Conservation (phyloP, 2,888 invertebrate genomes). For the Thalpophila matura region DNA sequence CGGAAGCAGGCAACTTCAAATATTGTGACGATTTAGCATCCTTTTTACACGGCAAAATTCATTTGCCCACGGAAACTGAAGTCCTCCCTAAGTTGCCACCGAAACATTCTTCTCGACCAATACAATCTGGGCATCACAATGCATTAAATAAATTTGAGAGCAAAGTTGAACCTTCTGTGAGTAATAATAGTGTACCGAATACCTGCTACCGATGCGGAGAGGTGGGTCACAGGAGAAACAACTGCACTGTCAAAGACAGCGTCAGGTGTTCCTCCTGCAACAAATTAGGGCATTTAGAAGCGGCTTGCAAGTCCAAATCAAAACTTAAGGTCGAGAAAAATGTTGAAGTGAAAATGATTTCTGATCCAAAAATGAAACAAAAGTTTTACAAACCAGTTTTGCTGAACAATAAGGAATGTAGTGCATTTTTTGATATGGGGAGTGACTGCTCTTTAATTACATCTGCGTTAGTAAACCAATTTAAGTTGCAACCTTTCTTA, state of each 20-base stretch:
- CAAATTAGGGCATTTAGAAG: constrained; percentile 9
- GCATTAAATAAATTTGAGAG: neutral
- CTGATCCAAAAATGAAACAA: constrained; percentile 1
- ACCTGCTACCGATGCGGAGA: constrained; percentile 19
- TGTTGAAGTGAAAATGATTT: constrained; percentile 11
- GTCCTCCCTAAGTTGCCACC: no score
- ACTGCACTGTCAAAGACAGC: constrained; percentile 6
- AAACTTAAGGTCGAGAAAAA: constrained; percentile 5
- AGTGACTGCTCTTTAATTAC: constrained; percentile 14
- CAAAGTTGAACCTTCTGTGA: no score
- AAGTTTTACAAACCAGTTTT: constrained; percentile 6
- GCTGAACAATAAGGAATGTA: neutral
- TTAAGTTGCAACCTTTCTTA: neutral
- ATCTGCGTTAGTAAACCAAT: neutral
- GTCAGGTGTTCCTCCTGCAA: neutral
- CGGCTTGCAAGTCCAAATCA: constrained; percentile 9
- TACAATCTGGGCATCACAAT: neutral
- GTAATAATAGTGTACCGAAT: neutral
- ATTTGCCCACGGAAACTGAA: neutral
- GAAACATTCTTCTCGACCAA: neutral
- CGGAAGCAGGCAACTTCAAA: constrained; percentile 1
- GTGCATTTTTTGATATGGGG: constrained; percentile 11
- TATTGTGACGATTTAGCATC: constrained; percentile 13
- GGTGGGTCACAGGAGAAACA: constrained; percentile 11
- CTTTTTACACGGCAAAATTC: constrained; percentile 5